phyloP scores from a whole-genome alignment of 1,140 invertebrate species.

The Drosophila setifemur region DNA sequence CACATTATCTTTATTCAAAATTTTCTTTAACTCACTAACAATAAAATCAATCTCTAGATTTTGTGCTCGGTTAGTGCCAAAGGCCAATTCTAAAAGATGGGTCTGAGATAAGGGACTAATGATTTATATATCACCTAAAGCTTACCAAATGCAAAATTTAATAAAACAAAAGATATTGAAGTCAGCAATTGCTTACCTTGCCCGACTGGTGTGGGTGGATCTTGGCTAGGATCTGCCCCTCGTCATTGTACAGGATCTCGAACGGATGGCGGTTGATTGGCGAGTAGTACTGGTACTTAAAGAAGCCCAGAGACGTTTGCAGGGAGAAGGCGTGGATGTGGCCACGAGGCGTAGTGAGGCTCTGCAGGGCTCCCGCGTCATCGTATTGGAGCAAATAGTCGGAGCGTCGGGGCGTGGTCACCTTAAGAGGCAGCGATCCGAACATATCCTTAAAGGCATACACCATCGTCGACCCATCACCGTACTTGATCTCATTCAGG shows the following conservation, averaged over 20 bases:
- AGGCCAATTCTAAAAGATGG: no score
- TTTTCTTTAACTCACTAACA: no score
- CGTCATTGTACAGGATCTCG: conserved; percentile 94
- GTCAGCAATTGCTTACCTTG: conserved; percentile 80
- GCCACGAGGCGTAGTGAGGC: conserved; percentile 94
- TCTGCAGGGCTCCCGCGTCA: conserved; percentile 93
- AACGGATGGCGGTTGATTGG: conserved; percentile 95
- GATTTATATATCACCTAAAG: no score
- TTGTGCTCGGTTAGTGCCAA: no score
- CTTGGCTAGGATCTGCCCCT: conserved; percentile 93
- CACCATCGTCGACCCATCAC: conserved; percentile 92
- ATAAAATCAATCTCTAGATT: no score
- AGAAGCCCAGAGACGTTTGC: conserved; percentile 95
- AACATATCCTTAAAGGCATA: conserved; percentile 95
- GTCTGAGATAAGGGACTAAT: neutral
- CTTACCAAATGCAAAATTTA: no score
- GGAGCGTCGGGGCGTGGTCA: conserved; percentile 94
- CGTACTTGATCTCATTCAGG: conserved; percentile 93
- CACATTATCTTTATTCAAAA: no score
- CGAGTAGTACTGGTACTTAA: conserved; percentile 95
- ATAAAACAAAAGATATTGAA: no score
- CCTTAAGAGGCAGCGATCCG: conserved; percentile 93
- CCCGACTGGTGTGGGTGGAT: conserved; percentile 95
- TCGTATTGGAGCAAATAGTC: conserved; percentile 97
- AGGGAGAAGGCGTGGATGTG: conserved; percentile 96